These are phyloP conservation scores for Megaustenia siamemsis DNA, from an alignment of 2,888 invertebrate genomes.

Conservation along the genomic window DNA sequence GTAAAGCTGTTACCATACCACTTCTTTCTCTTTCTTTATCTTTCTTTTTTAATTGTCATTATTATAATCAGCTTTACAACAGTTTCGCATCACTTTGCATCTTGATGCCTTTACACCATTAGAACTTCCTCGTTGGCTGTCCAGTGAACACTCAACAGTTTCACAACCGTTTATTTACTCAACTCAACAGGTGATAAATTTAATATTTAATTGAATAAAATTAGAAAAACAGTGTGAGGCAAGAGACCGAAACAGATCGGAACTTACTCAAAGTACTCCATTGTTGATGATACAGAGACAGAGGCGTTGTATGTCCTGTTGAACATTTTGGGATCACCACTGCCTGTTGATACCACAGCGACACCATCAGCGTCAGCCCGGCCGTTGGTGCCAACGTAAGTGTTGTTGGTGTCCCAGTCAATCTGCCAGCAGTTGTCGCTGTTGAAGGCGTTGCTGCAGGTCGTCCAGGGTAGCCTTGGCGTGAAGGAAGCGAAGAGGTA, in stretches of 20 bases:
- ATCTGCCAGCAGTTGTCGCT: constrained; percentile 84
- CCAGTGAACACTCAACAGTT: too few relatives aligned
- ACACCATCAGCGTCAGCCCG: background rate
- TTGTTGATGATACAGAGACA: constrained; percentile 84
- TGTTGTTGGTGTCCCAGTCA: constrained; percentile 62
- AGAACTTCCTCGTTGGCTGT: too few relatives aligned
- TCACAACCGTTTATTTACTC: too few relatives aligned
- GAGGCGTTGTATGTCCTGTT: constrained; percentile 63
- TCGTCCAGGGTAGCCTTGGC: constrained; percentile 88
- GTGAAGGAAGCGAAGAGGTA: constrained; percentile 87
- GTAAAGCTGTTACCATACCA: too few relatives aligned
- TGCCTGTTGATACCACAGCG: background rate
- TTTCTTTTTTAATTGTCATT: too few relatives aligned
- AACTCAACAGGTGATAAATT: background rate
- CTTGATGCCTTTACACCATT: too few relatives aligned
- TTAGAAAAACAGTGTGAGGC: background rate
- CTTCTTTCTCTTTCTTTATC: too few relatives aligned
- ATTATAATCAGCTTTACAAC: too few relatives aligned
- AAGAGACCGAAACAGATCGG: background rate
- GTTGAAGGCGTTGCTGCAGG: constrained; percentile 91
- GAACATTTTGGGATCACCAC: background rate
- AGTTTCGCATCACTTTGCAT: too few relatives aligned
- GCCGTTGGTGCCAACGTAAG: constrained; percentile 37
- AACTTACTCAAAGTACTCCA: constrained; percentile 89
- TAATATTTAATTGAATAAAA: background rate